These are phyloP conservation scores for Propithecus coquereli DNA, from an alignment of 2,113 vertebrate species.

Conservation along the genomic window DNA sequence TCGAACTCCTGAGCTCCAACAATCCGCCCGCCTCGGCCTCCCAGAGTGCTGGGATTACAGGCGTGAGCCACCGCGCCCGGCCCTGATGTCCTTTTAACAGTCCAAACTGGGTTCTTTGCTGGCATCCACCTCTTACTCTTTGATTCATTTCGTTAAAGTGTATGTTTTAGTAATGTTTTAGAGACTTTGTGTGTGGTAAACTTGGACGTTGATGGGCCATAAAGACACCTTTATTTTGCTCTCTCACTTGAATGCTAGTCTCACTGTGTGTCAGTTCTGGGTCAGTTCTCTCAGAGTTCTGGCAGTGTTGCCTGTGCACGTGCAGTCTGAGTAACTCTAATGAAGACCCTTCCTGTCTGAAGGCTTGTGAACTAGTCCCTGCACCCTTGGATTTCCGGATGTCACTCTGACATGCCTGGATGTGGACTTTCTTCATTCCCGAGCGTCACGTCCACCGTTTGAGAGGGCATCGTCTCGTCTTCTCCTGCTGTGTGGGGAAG, in stretches of 20 bases:
- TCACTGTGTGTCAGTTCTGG: not conserved
- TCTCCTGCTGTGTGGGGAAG: not conserved
- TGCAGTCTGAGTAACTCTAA: not conserved
- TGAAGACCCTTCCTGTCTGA: not conserved
- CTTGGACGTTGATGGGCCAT: not conserved
- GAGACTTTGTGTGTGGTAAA: not conserved
- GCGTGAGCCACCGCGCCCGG: no score
- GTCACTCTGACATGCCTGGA: accelerated
- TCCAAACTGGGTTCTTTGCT: not conserved
- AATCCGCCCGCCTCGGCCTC: no score
- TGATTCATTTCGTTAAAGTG: not conserved
- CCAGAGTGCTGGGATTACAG: no score
- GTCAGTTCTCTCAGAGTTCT: not conserved
- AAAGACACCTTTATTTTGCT: not conserved
- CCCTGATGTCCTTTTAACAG: not conserved
- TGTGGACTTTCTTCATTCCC: not conserved
- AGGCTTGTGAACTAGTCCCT: not conserved
- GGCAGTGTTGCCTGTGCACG: not conserved
- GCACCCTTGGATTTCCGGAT: not conserved
- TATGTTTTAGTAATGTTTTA: not conserved
- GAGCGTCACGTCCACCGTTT: no score
- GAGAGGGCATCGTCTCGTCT: not conserved
- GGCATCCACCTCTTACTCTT: not conserved
- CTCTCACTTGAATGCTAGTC: not conserved
- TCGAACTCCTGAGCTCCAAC: no score